Evolutionary conservation across 2,888 invertebrate genomes (phyloP).

Genomic region (Stomorhina lunata): DNA sequence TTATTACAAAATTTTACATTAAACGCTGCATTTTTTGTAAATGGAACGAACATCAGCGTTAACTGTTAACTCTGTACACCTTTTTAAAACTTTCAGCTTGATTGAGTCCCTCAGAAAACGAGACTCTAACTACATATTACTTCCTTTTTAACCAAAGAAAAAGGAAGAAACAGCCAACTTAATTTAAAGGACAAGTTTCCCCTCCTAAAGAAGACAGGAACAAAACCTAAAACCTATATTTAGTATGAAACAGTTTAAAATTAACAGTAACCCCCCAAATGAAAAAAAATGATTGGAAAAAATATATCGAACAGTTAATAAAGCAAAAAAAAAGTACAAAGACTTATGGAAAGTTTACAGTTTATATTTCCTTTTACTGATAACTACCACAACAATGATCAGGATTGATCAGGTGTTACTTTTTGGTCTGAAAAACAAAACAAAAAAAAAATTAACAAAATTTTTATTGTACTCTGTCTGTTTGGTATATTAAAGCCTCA

Average conservation of each 20-base stretch:
- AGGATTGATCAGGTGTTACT: slow-evolving; percentile 65
- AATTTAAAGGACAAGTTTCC: no score
- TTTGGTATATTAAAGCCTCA: no score
- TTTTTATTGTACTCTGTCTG: no score
- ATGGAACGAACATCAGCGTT: slow-evolving; percentile 40
- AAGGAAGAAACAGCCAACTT: no score
- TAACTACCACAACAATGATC: slow-evolving; percentile 39
- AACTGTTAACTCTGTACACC: slow-evolving; percentile 41
- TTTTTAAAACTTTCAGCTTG: slow-evolving; percentile 47
- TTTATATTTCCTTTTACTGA: slow-evolving; percentile 52
- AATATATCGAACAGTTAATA: slow-evolving; percentile 51
- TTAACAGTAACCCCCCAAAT: slow-evolving; percentile 37
- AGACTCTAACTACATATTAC: no score
- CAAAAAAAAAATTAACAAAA: slow-evolving; percentile 3
- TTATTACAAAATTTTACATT: slow-evolving; percentile 49
- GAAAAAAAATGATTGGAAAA: background rate
- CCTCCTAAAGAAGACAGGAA: background rate
- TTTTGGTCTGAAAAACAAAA: background rate
- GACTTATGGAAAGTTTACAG: slow-evolving; percentile 46
- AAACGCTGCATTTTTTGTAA: slow-evolving; percentile 53
- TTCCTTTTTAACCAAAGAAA: no score
- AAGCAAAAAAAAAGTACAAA: slow-evolving; percentile 19
- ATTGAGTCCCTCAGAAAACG: no score
- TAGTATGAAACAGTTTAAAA: slow-evolving; percentile 35
- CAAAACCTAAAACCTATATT: slow-evolving; percentile 11